phyloP scores from a whole-genome alignment of 1,140 invertebrate genomes.

The Antheraea mylitta region DNA sequence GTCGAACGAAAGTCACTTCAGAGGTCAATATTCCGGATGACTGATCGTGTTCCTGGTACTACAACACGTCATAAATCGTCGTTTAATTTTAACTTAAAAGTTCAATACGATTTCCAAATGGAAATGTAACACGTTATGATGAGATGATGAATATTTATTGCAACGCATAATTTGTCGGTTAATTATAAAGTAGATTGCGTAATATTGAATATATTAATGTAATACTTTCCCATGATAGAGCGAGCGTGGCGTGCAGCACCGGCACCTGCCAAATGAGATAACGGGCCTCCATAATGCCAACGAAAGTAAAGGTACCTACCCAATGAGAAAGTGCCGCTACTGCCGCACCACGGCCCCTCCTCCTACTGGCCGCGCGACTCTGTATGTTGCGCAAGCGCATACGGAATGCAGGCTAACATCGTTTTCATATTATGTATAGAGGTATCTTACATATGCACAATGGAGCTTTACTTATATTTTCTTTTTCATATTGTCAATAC shows the following conservation, averaged over 20 bases:
- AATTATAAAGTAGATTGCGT: slow-evolving; percentile 35
- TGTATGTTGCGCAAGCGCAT: slow-evolving; percentile 63
- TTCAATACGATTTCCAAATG: neutral
- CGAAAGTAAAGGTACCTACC: slow-evolving; percentile 66
- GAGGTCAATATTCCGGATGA: slow-evolving; percentile 42
- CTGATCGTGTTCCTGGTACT: slow-evolving; percentile 32
- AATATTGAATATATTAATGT: slow-evolving; percentile 58
- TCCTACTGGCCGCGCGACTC: slow-evolving; percentile 45
- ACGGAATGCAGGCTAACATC: slow-evolving; percentile 47
- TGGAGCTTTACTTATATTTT: neutral
- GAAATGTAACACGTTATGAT: neutral
- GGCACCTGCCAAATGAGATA: slow-evolving; percentile 72
- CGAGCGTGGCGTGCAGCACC: slow-evolving; percentile 30
- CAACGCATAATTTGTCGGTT: neutral
- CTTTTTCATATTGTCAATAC: neutral
- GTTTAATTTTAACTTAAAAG: neutral
- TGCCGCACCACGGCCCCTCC: slow-evolving; percentile 13
- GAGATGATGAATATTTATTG: neutral
- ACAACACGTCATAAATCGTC: slow-evolving; percentile 8
- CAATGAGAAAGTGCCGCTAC: slow-evolving; percentile 59
- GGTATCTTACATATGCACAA: neutral
- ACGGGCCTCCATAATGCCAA: slow-evolving; percentile 49
- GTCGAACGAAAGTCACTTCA: slow-evolving; percentile 60
- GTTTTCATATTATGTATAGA: slow-evolving; percentile 20
- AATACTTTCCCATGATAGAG: slow-evolving; percentile 65